Conservation (phyloP, 2,888 invertebrate species). For the Xestia ashworthii region DNA sequence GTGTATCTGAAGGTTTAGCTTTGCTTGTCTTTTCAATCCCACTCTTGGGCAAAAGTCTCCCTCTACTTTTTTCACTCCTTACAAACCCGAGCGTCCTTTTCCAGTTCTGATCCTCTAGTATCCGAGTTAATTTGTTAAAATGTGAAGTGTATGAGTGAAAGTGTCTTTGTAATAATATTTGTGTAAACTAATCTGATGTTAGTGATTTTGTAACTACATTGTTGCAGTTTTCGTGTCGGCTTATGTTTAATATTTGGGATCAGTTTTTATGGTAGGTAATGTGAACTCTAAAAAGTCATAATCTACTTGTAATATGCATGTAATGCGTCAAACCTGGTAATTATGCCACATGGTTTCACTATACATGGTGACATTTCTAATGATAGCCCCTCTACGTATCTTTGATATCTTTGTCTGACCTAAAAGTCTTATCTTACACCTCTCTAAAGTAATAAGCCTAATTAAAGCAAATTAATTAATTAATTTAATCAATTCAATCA, state of each 20-base stretch:
- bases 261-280: conserved; percentile 14
- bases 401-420: background rate
- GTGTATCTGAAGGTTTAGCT: no score
- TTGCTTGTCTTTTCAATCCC: background rate
- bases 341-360: background rate
- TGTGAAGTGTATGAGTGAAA: background rate
- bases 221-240: background rate
- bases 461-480: background rate
- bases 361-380: background rate
- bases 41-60: background rate
- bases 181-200: conserved; percentile 10
- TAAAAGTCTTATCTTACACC: background rate
- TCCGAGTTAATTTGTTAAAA: background rate
- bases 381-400: background rate
- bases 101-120: background rate
- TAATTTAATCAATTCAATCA: conserved; percentile 2
- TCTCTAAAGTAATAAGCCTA: background rate
- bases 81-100: background rate
- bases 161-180: conserved; percentile 11
- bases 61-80: background rate
- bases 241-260: conserved; percentile 2
- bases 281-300: background rate
- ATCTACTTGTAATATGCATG: background rate
- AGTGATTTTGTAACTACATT: background rate
- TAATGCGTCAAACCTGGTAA: background rate